Evolutionary conservation across 2,797 vertebrate genomes (phyloP), one percentile per base, ranked within the genome.

Genomic region (Fundulus diaphanus): DNA sequence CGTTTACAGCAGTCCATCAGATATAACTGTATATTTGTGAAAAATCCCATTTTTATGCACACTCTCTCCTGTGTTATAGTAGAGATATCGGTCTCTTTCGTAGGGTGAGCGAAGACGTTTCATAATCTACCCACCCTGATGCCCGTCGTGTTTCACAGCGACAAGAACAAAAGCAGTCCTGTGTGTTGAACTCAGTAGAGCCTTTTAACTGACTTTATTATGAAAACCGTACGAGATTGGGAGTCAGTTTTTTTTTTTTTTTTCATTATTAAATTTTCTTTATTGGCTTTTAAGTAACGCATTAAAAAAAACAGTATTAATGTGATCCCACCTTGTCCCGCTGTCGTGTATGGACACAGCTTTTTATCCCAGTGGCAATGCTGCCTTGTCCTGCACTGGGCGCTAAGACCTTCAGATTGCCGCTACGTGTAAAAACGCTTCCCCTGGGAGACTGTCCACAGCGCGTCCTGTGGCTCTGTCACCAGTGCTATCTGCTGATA

Each of bases 401-500:
- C 15, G 7, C 48, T 51, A 24, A 51, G 49, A 51, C 24, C 20
- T 22, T 22, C 49, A 24, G 49, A 51, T 31, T n/a, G 3, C 20
- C 18, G 1, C 69, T 51, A 35, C 52, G 52, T 74, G 37, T 81
- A n/a, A 75, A 57, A 33, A 48, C 5, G 44, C 35, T 67, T 48
- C 42, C 16, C 52, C 52, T 70, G 70, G 59, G 76, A 52, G 27
- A 48, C 70, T 68, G 78, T 61, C 85, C 35, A 33, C 56, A 63
- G 31, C 68, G 76, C 56, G 68, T 79, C 72, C 74, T 80, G 82
- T 85, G 67, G 82, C 46, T 46, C 78, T 70, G 78, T 74, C 86
- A 48, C 70, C 78, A 68, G 76, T 69, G 78, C 83, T 85, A 63
- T 90, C 84, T 89, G 82, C 86, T 87, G 87, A 87, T 85, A 27